phyloP scores from a whole-genome alignment of 2,113 vertebrate species.

The Hymenochirus boettgeri region DNA sequence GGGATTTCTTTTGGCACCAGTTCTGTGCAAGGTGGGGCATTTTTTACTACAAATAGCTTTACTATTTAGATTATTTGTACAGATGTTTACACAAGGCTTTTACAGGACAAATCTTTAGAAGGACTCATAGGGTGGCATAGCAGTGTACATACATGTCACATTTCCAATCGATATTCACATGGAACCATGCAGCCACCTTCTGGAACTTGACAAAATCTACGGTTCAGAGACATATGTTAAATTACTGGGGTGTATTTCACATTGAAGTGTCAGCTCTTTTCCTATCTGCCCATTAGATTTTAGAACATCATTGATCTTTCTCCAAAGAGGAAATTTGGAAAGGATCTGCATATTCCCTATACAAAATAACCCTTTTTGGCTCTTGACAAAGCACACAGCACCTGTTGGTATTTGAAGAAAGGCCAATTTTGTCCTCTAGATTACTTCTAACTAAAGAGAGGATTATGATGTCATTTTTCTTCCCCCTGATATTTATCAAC shows the following conservation, averaged over 20 bases:
- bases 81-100: conserved; percentile 38
- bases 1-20: conserved; percentile 43
- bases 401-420: conserved; percentile 45
- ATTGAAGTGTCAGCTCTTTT: conserved; percentile 34
- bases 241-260: conserved; percentile 45
- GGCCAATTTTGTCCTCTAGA: conserved; percentile 34
- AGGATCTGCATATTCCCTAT: conserved; percentile 46
- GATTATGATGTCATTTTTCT: conserved; percentile 50
- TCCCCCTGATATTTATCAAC: conserved; percentile 50
- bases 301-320: conserved; percentile 30
- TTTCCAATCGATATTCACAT: conserved; percentile 43
- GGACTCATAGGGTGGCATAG: conserved; percentile 45
- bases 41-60: conserved; percentile 21
- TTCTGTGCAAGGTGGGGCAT: conserved; percentile 40
- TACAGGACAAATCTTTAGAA: conserved; percentile 19
- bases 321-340: conserved; percentile 42
- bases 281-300: conserved; percentile 26
- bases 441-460: conserved; percentile 50
- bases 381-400: conserved; percentile 48
- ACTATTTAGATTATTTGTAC: conserved; percentile 41
- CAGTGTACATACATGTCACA: conserved; percentile 44
- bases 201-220: conserved; percentile 40
- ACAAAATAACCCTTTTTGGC: conserved; percentile 49
- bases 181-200: conserved; percentile 45
- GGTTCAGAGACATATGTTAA: conserved; percentile 24